phyloP scores from a whole-genome alignment of 1,140 invertebrate species.

The silkworm (Bombyx mori) region ASM3026992v2 NC_085123.1:9576501-9577000 shows the following conservation, averaged over 20 bases:
- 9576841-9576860: constrained; percentile 22
- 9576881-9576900: background rate
- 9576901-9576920: too few species aligned
- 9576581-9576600: constrained; percentile 16
- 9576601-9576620: constrained; percentile 27
- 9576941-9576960: too few species aligned
- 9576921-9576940: too few species aligned
- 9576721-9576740: constrained; percentile 38
- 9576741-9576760: constrained; percentile 36
- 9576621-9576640: constrained; percentile 29
- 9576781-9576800: constrained; percentile 31
- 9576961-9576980: background rate
- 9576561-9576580: background rate
- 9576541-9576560: background rate
- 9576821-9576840: constrained; percentile 21
- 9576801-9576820: constrained; percentile 26
- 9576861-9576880: constrained; percentile 4
- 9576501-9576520: too few species aligned
- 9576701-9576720: constrained; percentile 37
- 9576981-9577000: background rate
- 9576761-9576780: constrained; percentile 43
- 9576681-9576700: constrained; percentile 43
- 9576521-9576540: too few species aligned
- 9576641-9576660: constrained; percentile 32
- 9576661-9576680: constrained; percentile 37